Conservation (phyloP, 2,888 invertebrate genomes). For the Chloromyia formosa region DNA sequence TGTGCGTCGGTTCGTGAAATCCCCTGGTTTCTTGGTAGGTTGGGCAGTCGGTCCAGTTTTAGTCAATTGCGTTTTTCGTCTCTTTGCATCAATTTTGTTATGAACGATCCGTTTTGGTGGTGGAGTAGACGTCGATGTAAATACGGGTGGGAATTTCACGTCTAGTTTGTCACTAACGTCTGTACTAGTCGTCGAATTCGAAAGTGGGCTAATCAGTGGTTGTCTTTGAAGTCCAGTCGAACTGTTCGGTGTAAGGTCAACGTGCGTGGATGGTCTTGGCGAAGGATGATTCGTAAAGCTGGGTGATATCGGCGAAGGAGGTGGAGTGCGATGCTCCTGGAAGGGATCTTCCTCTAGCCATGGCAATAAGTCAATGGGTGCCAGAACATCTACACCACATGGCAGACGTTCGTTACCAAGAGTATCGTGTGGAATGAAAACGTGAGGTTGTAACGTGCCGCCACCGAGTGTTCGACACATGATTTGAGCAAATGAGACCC, state of each 20-base stretch:
- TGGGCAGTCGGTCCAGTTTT: conserved; percentile 49
- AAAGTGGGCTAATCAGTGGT: not conserved
- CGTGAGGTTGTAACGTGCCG: conserved; percentile 63
- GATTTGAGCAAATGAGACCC: conserved; percentile 77
- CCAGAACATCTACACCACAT: conserved; percentile 58
- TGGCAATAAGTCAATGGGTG: conserved; percentile 60
- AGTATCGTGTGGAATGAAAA: conserved; percentile 60
- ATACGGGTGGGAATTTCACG: conserved; percentile 61
- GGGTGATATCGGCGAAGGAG: conserved; percentile 41
- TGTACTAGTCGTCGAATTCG: conserved; percentile 50
- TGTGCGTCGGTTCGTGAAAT: conserved; percentile 54
- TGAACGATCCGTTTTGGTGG: conserved; percentile 54
- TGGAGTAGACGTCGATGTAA: conserved; percentile 52
- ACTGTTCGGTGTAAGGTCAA: conserved; percentile 56
- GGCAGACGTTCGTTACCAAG: conserved; percentile 58
- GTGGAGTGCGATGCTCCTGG: conserved; percentile 48
- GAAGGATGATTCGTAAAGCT: conserved; percentile 36
- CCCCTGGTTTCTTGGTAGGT: conserved; percentile 24
- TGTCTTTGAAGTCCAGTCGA: conserved; percentile 56
- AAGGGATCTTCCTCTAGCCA: conserved; percentile 63
- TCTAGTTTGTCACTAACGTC: conserved; percentile 71
- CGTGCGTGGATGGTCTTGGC: conserved; percentile 14
- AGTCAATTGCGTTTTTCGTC: conserved; percentile 27
- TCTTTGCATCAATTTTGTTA: conserved; percentile 47
- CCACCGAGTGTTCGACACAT: conserved; percentile 61